Base-by-base conservation (phyloP, 2,113 vertebrate species). In the Oplegnathus fasciatus region DNA sequence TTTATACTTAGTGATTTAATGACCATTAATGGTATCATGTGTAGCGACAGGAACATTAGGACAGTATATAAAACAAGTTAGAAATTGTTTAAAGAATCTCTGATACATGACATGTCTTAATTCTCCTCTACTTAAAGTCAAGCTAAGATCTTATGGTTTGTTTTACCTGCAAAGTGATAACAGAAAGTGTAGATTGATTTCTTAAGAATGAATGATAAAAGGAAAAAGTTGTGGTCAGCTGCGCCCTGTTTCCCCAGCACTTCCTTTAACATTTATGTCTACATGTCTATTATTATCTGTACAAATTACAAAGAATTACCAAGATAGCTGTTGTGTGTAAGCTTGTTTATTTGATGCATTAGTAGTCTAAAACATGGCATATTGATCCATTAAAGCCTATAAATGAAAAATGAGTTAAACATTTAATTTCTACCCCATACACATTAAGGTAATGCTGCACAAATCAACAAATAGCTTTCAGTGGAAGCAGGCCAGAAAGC, bases 331-430 rank as follows among this genome's bases (percentile, higher is more conserved):
- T 30, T 20, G 9, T 62, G n/a, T 46, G 20, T 32, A 61, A 55
- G 20, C 40, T 66, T 74, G 18, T 86, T 86, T 78, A 84, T 81
- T 84, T 69, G 57, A 66, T 71, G 22, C 28, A 46, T 26, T 64
- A 32, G 8, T 65, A 57, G 42, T 65, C 22, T 24, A 54, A 48
- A 11, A 80, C 46, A 76, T 46, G 1, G 9, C 9, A 76, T 58
- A 46, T 44, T 64, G 6, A 76, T 69, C 26, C 44, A 26, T 74
- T 61, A 28, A 24, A 78, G 32, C 28, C 14, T 24, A n/a, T 75
- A 17, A 18, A 65, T 57, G 20, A 57, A 44, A 67, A 58, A 62
- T 0, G 6, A 54, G n/a, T 55, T 28, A 20, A 48, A 72, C 8
- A 28, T 57, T 55, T 18, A 46, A 10, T 69, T 70, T 52, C 5